Evolutionary conservation across 2,113 vertebrate species (phyloP), one percentile per base, ranked within the genome.

Genomic region (Trichomycterus rosablanca): DNA sequence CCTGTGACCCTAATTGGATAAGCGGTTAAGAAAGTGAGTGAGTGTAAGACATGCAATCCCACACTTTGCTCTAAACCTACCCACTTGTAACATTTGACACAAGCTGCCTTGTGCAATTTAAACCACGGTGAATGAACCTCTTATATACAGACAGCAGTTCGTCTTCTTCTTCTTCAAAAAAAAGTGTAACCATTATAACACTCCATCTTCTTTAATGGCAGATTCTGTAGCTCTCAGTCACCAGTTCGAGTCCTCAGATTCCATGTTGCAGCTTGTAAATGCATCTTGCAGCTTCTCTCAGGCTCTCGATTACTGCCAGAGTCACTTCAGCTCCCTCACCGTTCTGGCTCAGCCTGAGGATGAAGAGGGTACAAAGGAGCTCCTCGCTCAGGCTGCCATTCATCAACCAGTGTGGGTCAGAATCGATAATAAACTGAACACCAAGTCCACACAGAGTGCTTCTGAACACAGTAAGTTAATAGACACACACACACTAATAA

Each of bases 241-340:
- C 2, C 3, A 80, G 0, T 50, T 85, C 12, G 74, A 89, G 48
- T 87, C 82, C 0, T 43, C 81, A 0, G 59, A 74, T 0, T 75
- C 79, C 22, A 39, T 78, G 15, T 91, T 89, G 1, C 87, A 83
- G 23, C 84, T 91, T 0, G 75, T 90, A 68, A 83, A 84, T 24
- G 49, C 71, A 4, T 84, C 84, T 3, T 59, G 88, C 64, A 78
- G 79, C 73, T 91, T 88, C 81, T 79, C 83, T 78, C 67, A 85
- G 0, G 93, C 93, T 1, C 74, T 79, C 15, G 80, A 77, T 42
- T 85, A 74, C 77, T 94, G 94, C 7, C 80, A 83, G 3, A 83
- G 80, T 6, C 83, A 24, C 53, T 90, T 94, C 70, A 86, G 89
- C 28, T 84, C 75, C 51, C 54, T 94, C 34, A 9, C 71, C n/a